phyloP scores from a whole-genome alignment of 2,113 vertebrate genomes.

The Muscicapa adusta region DNA sequence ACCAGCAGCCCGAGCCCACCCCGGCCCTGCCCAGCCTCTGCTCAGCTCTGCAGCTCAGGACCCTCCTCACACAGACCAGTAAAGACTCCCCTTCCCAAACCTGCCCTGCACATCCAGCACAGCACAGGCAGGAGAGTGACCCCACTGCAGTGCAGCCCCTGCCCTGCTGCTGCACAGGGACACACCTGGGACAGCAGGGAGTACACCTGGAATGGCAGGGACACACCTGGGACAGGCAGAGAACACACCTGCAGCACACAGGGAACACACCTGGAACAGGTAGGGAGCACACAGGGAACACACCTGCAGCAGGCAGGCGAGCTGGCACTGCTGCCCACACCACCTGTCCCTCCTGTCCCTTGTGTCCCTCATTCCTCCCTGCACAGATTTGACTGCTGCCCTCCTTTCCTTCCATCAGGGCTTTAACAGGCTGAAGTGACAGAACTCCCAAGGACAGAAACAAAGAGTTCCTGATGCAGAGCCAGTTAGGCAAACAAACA shows the following conservation, averaged over 20 bases:
- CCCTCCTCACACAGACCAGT: background rate
- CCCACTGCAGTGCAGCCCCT: background rate
- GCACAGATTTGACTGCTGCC: constrained; percentile 32
- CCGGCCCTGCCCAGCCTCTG: fast-evolving
- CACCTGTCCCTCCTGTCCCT: background rate
- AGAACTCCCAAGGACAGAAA: constrained; percentile 40
- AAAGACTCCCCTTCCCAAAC: background rate
- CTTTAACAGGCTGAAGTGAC: constrained; percentile 21
- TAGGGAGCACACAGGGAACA: background rate
- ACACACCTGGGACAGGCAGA: background rate
- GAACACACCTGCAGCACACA: background rate
- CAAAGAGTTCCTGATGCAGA: constrained; percentile 55
- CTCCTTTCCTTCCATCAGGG: background rate
- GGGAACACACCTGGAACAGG: background rate
- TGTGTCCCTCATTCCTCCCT: constrained; percentile 28
- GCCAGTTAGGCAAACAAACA: constrained; percentile 70
- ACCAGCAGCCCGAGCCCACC: background rate
- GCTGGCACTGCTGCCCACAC: constrained; percentile 19
- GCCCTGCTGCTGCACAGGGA: background rate
- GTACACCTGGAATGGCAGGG: too few species aligned
- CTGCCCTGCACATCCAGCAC: background rate
- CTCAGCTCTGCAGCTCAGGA: background rate
- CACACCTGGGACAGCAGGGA: too few species aligned
- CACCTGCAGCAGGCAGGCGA: background rate
- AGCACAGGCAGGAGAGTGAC: background rate